phyloP scores from a whole-genome alignment of 2,888 invertebrate genomes.

The Leptopilina syphax region DNA sequence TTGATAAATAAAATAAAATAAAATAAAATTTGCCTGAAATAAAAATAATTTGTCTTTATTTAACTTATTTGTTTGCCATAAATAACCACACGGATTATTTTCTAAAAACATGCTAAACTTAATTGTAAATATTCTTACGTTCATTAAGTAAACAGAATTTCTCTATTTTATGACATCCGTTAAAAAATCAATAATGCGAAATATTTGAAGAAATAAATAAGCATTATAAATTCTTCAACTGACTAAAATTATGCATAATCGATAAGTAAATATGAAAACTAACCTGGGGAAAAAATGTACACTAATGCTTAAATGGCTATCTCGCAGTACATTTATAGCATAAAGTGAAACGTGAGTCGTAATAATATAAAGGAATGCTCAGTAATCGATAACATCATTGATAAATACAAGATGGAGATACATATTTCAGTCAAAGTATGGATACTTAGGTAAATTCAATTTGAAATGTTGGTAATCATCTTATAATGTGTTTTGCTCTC shows the following conservation, averaged over 20 bases:
- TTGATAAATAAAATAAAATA: no score
- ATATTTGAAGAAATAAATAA: not conserved
- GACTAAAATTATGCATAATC: constrained; percentile 20
- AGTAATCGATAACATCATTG: constrained; percentile 30
- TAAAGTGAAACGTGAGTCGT: constrained; percentile 28
- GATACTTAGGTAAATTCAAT: constrained; percentile 15
- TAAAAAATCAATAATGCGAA: not conserved
- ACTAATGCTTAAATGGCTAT: constrained; percentile 14
- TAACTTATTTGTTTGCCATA: no score
- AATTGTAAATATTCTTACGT: no score
- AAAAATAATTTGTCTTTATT: no score
- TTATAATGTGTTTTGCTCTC: not conserved
- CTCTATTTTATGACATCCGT: not conserved
- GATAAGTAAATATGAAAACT: constrained; percentile 19
- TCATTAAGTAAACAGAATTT: not conserved
- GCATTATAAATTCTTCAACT: constrained; percentile 2
- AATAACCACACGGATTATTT: no score
- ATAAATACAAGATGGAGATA: constrained; percentile 5
- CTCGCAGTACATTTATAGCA: constrained; percentile 6
- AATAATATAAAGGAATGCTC: constrained; percentile 1
- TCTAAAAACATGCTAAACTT: no score
- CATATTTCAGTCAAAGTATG: not conserved
- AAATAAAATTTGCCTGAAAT: no score
- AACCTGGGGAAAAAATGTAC: not conserved
- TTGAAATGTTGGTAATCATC: not conserved